phyloP scores from a whole-genome alignment of 2,113 vertebrate species.

The Eubucco bourcierii region DNA sequence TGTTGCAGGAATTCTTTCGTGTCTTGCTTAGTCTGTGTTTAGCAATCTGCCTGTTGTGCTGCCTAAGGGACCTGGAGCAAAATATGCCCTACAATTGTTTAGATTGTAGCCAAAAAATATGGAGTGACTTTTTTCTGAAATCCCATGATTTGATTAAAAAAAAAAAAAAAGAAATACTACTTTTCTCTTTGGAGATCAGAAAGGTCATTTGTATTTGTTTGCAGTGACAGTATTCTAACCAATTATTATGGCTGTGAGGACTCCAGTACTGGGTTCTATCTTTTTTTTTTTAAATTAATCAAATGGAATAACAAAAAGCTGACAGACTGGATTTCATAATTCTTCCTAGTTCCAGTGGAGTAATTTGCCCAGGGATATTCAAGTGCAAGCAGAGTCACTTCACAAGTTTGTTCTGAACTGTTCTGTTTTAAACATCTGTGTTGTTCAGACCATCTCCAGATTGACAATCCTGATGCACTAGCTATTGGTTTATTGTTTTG shows the following conservation, averaged over 20 bases:
- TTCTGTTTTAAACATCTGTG: background rate
- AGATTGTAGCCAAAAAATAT: background rate
- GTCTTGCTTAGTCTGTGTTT: background rate
- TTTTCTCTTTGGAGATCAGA: background rate
- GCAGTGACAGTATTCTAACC: background rate
- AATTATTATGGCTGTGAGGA: background rate
- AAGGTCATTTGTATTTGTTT: background rate
- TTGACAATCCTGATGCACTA: rapidly evolving
- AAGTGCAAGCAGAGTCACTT: background rate
- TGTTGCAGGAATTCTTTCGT: background rate
- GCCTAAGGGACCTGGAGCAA: background rate
- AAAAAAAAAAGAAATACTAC: background rate
- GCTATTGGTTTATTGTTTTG: background rate
- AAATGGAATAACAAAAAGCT: background rate
- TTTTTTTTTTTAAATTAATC: background rate
- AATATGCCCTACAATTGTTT: rapidly evolving
- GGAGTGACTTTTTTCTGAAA: background rate
- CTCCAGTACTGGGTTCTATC: background rate
- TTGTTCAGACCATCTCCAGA: background rate
- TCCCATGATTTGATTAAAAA: background rate
- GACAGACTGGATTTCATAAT: background rate
- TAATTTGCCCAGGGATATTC: background rate
- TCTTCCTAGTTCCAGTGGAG: background rate
- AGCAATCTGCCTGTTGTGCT: background rate
- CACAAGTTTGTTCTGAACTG: background rate